These are phyloP conservation scores for Caerostris darwini DNA, from an alignment of 1,140 invertebrate species.

Conservation along the genomic window DNA sequence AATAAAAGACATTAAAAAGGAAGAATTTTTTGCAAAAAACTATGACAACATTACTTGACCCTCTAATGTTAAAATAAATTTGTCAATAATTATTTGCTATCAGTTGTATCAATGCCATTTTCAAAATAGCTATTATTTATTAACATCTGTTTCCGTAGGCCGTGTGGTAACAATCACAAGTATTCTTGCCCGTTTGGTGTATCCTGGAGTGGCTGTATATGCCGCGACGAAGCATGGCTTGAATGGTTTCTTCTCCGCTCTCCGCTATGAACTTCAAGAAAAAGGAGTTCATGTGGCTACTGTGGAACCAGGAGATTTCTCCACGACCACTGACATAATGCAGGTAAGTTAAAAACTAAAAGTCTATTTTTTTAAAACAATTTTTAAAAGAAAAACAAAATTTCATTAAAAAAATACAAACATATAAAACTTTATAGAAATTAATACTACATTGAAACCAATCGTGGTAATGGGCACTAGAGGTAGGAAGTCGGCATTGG, in stretches of 20 bases:
- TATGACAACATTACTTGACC: too few relatives aligned
- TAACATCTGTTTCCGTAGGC: constrained; percentile 78
- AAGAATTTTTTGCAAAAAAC: too few relatives aligned
- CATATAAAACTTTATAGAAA: too few relatives aligned
- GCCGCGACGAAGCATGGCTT: constrained; percentile 90
- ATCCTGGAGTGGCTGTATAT: constrained; percentile 89
- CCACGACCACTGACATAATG: constrained; percentile 54
- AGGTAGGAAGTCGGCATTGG: too few relatives aligned
- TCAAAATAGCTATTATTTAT: not conserved
- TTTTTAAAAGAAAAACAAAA: too few relatives aligned
- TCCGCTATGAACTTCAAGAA: constrained; percentile 81
- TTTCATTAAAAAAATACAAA: too few relatives aligned
- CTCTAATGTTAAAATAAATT: too few relatives aligned
- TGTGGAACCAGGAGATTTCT: constrained; percentile 82
- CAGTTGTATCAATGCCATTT: not conserved
- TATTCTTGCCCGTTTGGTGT: constrained; percentile 87
- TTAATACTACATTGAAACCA: too few relatives aligned
- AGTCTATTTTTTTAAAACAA: too few relatives aligned
- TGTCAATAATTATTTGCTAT: too few relatives aligned
- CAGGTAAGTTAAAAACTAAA: constrained; percentile 31
- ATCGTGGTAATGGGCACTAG: too few relatives aligned
- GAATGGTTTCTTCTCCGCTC: constrained; percentile 82
- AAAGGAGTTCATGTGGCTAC: constrained; percentile 81
- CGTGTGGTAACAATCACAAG: constrained; percentile 91
- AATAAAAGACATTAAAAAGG: too few relatives aligned